Conservation (phyloP, 2,113 vertebrate genomes). For the Dipodomys stephensi region DNA sequence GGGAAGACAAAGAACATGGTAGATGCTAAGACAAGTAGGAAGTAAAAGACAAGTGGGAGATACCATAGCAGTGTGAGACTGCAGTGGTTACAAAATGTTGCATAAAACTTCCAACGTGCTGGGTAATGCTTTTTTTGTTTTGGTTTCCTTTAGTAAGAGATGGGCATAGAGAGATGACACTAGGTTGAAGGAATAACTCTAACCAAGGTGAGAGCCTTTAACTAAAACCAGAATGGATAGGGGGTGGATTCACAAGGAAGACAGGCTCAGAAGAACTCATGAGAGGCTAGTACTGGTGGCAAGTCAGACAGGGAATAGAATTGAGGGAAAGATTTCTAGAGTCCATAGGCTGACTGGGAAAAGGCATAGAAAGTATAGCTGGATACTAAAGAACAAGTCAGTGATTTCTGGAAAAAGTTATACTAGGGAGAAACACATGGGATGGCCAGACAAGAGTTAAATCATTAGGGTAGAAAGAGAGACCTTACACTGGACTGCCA, state of each 20-base stretch:
- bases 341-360: rapidly evolving
- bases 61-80: too few relatives aligned
- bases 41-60: background rate
- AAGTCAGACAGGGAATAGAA: background rate
- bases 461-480: too few relatives aligned
- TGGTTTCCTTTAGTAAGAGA: too few relatives aligned
- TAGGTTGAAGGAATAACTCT: background rate
- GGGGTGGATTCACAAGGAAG: background rate
- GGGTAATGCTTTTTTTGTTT: too few relatives aligned
- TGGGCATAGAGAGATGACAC: background rate
- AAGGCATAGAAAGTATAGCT: background rate
- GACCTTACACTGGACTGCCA: background rate
- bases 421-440: rapidly evolving
- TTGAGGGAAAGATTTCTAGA: background rate
- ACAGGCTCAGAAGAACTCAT: rapidly evolving
- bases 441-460: background rate
- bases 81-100: rapidly evolving
- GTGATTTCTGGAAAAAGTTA: background rate
- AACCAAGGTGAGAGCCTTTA: too few relatives aligned
- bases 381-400: background rate
- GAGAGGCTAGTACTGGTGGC: background rate
- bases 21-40: background rate
- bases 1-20: too few relatives aligned
- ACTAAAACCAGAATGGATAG: background rate
- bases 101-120: background rate